Evolutionary conservation across 2,888 invertebrate genomes (phyloP).

Genomic region (Drosophila borborema): DNA sequence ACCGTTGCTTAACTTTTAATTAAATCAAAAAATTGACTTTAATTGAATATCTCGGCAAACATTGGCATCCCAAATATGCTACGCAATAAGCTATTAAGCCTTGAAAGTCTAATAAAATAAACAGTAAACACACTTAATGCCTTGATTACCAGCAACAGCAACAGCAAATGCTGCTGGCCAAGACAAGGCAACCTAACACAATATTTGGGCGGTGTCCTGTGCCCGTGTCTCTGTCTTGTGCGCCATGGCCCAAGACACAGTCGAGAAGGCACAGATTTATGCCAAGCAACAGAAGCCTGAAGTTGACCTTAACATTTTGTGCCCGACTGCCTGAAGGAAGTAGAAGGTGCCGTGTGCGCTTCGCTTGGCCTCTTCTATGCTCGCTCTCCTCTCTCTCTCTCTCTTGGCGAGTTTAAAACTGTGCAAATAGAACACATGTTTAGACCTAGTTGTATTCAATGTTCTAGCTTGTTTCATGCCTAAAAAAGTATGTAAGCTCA

Average conservation of each 20-base stretch:
- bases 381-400: neutral
- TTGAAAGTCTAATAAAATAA: conserved; percentile 81
- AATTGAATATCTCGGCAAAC: conserved; percentile 66
- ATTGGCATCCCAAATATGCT: conserved; percentile 35
- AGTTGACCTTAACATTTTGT: conserved; percentile 72
- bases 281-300: conserved; percentile 33
- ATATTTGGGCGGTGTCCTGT: conserved; percentile 2
- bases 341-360: neutral
- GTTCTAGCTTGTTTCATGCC: neutral
- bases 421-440: conserved; percentile 55
- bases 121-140: conserved; percentile 82
- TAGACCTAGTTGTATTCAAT: conserved; percentile 7
- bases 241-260: conserved; percentile 29
- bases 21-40: conserved; percentile 74
- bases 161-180: conserved; percentile 22
- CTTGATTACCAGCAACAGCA: conserved; percentile 77
- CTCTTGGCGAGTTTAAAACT: conserved; percentile 9
- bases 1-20: conserved; percentile 65
- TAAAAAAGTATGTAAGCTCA: neutral
- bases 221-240: neutral
- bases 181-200: neutral
- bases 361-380: conserved; percentile 4
- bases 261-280: conserved; percentile 60
- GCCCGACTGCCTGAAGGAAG: conserved; percentile 3
- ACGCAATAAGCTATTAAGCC: conserved; percentile 74